Conservation (phyloP, 2,797 vertebrate species). For the Amniataba percoides region DNA sequence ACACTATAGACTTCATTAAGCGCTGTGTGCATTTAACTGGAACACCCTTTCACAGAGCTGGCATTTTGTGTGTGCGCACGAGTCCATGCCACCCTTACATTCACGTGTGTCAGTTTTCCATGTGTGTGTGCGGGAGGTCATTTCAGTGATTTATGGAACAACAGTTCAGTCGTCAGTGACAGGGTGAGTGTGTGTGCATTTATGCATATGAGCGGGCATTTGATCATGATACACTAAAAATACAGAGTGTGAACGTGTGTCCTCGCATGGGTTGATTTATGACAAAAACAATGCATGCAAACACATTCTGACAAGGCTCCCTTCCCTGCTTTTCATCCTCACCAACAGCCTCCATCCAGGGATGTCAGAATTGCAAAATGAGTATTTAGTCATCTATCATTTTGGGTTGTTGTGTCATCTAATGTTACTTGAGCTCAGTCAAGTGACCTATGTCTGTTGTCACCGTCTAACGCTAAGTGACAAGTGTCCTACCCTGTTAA, state of each 20-base stretch:
- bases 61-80: conserved; percentile 21
- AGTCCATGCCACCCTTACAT: conserved; percentile 7
- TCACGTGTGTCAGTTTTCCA: conserved; percentile 40
- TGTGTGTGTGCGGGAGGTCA: conserved; percentile 42
- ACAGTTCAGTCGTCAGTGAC: conserved; percentile 35
- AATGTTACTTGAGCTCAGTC: conserved; percentile 65
- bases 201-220: conserved; percentile 11
- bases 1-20: conserved; percentile 67
- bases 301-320: conserved; percentile 65
- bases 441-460: conserved; percentile 70
- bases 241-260: conserved; percentile 8
- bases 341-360: conserved; percentile 37
- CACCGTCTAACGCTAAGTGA: conserved; percentile 68
- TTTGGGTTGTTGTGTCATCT: conserved; percentile 59
- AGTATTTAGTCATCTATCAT: conserved; percentile 62
- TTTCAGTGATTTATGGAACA: conserved; percentile 57
- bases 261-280: conserved; percentile 38
- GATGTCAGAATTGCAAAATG: conserved; percentile 64
- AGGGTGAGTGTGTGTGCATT: conserved; percentile 12
- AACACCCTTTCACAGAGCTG: conserved; percentile 49
- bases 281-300: conserved; percentile 45
- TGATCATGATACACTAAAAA: conserved; percentile 5
- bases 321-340: conserved; percentile 42
- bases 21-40: conserved; percentile 55
- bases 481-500: conserved; percentile 64